phyloP scores from a whole-genome alignment of 2,113 vertebrate genomes.

The Bujurquina vittata region DNA sequence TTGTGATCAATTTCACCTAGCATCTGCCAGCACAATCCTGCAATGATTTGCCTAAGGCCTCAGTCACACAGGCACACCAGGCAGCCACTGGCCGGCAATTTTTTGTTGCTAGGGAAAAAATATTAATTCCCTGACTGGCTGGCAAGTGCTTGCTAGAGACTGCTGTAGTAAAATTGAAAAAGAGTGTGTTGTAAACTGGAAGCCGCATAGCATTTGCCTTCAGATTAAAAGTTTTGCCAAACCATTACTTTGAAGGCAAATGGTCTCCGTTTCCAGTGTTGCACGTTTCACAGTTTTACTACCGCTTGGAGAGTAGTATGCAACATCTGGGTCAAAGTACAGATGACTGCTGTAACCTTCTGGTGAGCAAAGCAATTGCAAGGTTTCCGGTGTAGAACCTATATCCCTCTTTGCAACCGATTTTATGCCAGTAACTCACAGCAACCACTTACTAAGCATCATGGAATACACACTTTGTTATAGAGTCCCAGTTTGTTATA shows the following conservation, averaged over 20 bases:
- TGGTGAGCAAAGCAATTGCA: neutral
- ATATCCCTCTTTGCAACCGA: neutral
- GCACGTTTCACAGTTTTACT: neutral
- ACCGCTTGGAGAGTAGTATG: neutral
- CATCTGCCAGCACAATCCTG: no score
- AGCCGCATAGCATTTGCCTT: neutral
- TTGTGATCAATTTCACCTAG: no score
- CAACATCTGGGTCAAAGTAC: neutral
- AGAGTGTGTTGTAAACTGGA: no score
- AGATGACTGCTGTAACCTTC: neutral
- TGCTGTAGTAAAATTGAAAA: no score
- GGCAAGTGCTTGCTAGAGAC: no score
- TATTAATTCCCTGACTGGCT: no score
- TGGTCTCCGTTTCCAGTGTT: neutral
- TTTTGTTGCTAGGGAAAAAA: no score
- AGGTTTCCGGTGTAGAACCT: neutral
- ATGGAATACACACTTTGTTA: neutral
- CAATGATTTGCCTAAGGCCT: no score
- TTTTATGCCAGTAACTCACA: neutral
- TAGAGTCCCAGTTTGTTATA: no score
- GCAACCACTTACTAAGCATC: neutral
- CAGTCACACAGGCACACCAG: no score
- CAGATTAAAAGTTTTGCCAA: neutral
- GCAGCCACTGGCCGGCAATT: no score
- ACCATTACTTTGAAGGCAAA: neutral